Base-by-base conservation (phyloP, 2,888 invertebrate genomes). In the Temnothorax ravouxi region DNA sequence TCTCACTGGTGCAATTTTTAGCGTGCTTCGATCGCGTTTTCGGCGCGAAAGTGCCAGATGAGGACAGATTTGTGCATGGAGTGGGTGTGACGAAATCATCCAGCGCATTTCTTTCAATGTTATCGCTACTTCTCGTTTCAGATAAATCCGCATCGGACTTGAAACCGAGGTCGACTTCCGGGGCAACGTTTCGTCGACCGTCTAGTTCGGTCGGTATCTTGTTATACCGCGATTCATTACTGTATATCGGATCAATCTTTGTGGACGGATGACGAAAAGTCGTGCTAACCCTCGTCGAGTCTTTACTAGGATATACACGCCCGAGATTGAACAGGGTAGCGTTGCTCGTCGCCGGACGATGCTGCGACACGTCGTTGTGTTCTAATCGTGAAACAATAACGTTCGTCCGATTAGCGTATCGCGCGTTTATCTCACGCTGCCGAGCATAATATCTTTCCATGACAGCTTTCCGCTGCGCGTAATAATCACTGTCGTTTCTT, bases 381-480 rank as follows among this genome's bases (percentile, higher is more conserved):
- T n/a, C 41, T 6, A 5, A 25, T 67, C 74, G 54, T 8, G 84
- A 11, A 6, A 66, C 76, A 15, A 66, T 80, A 15, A 44, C 62
- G 25, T 34, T 47, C 9, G 8, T 8, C 4, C 18, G 62, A 4
- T 74, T 81, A 3, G 47, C 72, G 41, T 91, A 89, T 47, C 86
- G 91, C 59, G 86, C 76, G 2, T 74, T 59, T 29, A 92, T 92
- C 41, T 91, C 88, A 0, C 81, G 88, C 41, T 90, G 90, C 25
- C 92, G 86, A 11, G 91, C 88, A 82, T 90, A 84, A 85, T 88
- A 93, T 67, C 86, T 90, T 0, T 92, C 92, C 92, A 93, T 92
- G 3, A 92, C 89, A 2, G 89, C 90, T 86, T 86, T 88, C n/a
- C 92, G 88, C 54, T 90, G 88, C 1, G 90, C 88, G 47, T 91